Evolutionary conservation across 2,113 vertebrate genomes (phyloP).

Genomic region (Leptobrachium ailaonicum): DNA sequence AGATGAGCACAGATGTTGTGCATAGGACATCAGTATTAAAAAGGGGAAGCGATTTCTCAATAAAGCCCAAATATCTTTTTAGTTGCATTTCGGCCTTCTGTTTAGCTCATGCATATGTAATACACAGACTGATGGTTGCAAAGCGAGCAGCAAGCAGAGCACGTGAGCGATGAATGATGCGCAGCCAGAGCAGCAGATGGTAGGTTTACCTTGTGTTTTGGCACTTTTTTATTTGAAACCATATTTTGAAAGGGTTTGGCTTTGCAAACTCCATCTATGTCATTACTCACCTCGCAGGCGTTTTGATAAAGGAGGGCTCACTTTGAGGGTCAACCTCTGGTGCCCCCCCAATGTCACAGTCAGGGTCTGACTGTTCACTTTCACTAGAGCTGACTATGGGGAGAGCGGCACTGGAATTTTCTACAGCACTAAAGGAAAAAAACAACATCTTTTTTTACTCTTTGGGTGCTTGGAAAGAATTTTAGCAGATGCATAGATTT

Average conservation of each 20-base stretch:
- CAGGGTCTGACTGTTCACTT: conserved; percentile 73
- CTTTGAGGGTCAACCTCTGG: conserved; percentile 73
- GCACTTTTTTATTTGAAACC: not conserved
- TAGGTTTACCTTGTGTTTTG: conserved; percentile 9
- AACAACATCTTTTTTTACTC: conserved; percentile 78
- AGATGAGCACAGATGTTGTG: no score
- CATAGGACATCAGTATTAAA: no score
- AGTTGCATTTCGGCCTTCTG: conserved; percentile 12
- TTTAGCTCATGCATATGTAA: conserved; percentile 24
- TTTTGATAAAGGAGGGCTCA: conserved; percentile 79
- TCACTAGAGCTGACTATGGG: conserved; percentile 79
- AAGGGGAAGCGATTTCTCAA: no score
- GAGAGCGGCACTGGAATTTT: conserved; percentile 82
- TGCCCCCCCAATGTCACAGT: conserved; percentile 83
- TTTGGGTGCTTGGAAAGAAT: conserved; percentile 43
- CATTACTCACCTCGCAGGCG: conserved; percentile 80
- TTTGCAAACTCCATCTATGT: conserved; percentile 52
- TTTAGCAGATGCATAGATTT: conserved; percentile 6
- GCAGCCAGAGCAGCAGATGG: conserved; percentile 48
- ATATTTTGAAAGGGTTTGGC: conserved; percentile 27
- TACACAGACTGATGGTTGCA: not conserved
- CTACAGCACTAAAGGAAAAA: conserved; percentile 82
- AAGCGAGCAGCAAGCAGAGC: conserved; percentile 62
- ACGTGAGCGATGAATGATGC: conserved; percentile 31
- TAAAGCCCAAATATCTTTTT: conserved; percentile 3